Base-by-base conservation (phyloP, 2,797 vertebrate genomes). In the Ptychadena robeensis region DNA sequence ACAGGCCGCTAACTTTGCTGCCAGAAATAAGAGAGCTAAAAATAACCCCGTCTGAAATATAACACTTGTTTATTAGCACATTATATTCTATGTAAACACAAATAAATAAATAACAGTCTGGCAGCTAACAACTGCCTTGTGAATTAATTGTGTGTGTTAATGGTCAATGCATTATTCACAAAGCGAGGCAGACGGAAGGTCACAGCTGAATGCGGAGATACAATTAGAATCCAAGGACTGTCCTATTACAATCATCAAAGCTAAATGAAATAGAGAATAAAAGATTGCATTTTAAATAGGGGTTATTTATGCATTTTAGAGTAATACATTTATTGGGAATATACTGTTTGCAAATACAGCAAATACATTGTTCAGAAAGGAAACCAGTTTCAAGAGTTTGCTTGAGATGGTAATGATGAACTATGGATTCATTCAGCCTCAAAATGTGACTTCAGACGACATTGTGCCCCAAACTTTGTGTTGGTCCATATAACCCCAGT, bases 121-220 rank as follows among this genome's bases (percentile, higher is more conserved):
- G 57, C 53, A 71, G 48, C 53, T 68, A n/a, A 71, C 48, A 37
- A 79, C 31, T 64, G 68, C 59, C 27, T 71, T 72, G 53, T 71
- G 69, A 65, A 80, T 72, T 72, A 65, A 72, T 80, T 80, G 57
- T 11, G 3, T 6, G 68, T 32, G 59, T 72, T 80, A 80, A 72
- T 72, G 14, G 79, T 34, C 57, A 44, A 80, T 80, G 69, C 25
- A 80, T 64, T 72, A 80, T 72, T 80, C 68, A 78, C 75, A 67
- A 48, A 32, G 18, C 53, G 63, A 67, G 12, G 38, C 22, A 77
- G 74, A 32, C 38, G 25, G 10, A 78, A 80, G 25, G 44, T 72
- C 34, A 63, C 65, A 22, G 12, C 34, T 64, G 32, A 59, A 70
- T 80, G 28, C 53, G 8, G 59, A 75, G 38, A 28, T 32, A 61